Evolutionary conservation across 35 echinoderm and acorn worm genomes (phyloP), one percentile per base, ranked within the genome.

Genomic region (Ptychodera flava): DNA sequence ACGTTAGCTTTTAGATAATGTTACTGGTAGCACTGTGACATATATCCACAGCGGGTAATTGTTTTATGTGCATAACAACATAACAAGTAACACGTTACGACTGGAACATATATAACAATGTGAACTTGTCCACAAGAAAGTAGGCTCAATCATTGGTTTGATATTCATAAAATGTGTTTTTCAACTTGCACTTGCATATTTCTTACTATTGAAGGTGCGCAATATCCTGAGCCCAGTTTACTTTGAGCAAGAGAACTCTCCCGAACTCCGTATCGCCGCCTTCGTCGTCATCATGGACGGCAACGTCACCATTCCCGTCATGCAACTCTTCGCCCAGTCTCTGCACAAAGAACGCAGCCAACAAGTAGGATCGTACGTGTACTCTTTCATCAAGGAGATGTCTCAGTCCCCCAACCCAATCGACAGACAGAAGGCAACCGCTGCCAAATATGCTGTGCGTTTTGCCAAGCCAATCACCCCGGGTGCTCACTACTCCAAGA

Each of bases 401-500:
- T 82, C 32, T 77, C 1, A 84, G 1, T 83, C 76, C 78, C 53
- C 33, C 14, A 84, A 80, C 30, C 82, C 77, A 34, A 78, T 85
- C 36, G 83, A 88, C 29, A 64, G 37, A 1, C 84, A 88, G 45
- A 31, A 88, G 91, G 88, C 38, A 84, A 87, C 81, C 1, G 38
- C 1, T 76, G 35, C 76, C 34, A 33, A 27, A 1, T 86, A 75
- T 86, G 38, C 76, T 12, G 32, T 76, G n/a, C 30, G 84, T 31
- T 83, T 30, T 31, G 16, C 81, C 33, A 88, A 88, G 81, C 36
- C 81, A 33, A 33, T 76, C 15, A 82, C 77, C 53, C 34, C 38
- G 35, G 91, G 91, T 37, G 28, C 84, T 1, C 91, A 89, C 33
- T 92, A 92, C 83, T 92, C 91, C 10, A 92, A 92, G 83, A 92